These are phyloP conservation scores for Tetrao urogallus DNA, from an alignment of 2,113 vertebrate species.

Conservation along the genomic window DNA sequence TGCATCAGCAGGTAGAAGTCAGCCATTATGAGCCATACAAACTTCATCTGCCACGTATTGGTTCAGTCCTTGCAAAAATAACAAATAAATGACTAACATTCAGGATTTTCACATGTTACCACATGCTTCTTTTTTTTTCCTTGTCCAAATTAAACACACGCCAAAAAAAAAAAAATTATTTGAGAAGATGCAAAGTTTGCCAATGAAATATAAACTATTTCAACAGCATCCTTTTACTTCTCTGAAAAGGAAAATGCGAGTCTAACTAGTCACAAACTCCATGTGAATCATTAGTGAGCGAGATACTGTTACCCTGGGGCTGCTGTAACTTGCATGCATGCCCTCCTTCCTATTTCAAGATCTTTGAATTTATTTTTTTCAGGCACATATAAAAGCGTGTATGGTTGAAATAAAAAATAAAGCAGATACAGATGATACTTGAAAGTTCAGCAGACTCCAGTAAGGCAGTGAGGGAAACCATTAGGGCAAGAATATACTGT, in stretches of 20 bases:
- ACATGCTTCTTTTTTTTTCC: background rate
- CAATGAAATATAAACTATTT: background rate
- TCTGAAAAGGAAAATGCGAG: slow-evolving; percentile 24
- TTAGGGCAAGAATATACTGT: background rate
- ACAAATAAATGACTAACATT: background rate
- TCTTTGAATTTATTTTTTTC: slow-evolving; percentile 62
- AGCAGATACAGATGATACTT: slow-evolving; percentile 59
- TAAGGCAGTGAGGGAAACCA: background rate
- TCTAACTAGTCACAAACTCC: slow-evolving; percentile 40
- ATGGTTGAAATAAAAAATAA: slow-evolving; percentile 74
- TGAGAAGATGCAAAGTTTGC: background rate
- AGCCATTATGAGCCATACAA: background rate
- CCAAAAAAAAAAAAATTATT: background rate
- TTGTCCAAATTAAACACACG: slow-evolving; percentile 15
- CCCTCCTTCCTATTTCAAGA: slow-evolving; percentile 45
- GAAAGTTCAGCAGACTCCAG: slow-evolving; percentile 26
- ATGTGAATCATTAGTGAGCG: slow-evolving; percentile 47
- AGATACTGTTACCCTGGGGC: slow-evolving; percentile 38
- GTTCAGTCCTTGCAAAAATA: background rate
- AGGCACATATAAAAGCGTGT: slow-evolving; percentile 51
- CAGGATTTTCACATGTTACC: slow-evolving; percentile 11
- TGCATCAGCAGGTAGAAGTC: background rate
- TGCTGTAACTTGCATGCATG: slow-evolving; percentile 44
- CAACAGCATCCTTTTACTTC: background rate
- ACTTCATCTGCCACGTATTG: accelerated